Evolutionary conservation across 2,113 vertebrate species (phyloP), one percentile per base, ranked within the genome.

Genomic region (Notarius quadriscutis): DNA sequence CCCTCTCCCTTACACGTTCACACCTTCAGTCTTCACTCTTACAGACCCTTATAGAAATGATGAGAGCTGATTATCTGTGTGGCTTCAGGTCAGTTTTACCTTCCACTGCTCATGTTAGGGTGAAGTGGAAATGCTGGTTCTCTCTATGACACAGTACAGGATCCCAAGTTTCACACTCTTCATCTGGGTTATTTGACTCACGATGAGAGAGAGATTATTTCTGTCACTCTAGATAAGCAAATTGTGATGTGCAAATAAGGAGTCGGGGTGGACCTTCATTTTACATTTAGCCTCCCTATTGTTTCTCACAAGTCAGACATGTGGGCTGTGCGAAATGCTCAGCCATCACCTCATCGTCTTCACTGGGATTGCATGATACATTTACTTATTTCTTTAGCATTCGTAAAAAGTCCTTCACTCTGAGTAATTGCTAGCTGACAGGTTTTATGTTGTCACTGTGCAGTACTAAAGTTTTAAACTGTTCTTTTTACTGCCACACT

Each of bases 41-140:
- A 15, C 18, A 57, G 71, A 62, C 77, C 62, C 9, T n/a, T 62
- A 53, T 81, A 25, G 65, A 78, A 88, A 48, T 25, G 80, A 83
- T 83, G 65, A 55, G 81, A 81, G 57, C 50, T 82, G 82, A 87
- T 84, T 84, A 81, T 72, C 82, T 81, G 22, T 2, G 41, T 57
- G 71, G 53, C 41, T 86, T 86, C 27, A 27, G 83, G 81, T 12
- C 53, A 27, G 74, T 27, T 48, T 86, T n/a, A 48, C n/a, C 18
- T 82, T 89, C 51, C 62, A 34, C 71, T 77, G 84, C 72, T 77
- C 14, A 9, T 74, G 48, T 74, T 27, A 85, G 71, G 20, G 27
- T 77, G 69, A 60, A 75, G 71, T 75, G 84, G 84, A 74, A n/a
- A 85, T 74, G 71, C 53, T 63, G 84, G 58, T 41, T 41, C 57